These are phyloP conservation scores for Bambusicola thoracicus DNA, from an alignment of 2,113 vertebrate genomes.

Conservation along the genomic window DNA sequence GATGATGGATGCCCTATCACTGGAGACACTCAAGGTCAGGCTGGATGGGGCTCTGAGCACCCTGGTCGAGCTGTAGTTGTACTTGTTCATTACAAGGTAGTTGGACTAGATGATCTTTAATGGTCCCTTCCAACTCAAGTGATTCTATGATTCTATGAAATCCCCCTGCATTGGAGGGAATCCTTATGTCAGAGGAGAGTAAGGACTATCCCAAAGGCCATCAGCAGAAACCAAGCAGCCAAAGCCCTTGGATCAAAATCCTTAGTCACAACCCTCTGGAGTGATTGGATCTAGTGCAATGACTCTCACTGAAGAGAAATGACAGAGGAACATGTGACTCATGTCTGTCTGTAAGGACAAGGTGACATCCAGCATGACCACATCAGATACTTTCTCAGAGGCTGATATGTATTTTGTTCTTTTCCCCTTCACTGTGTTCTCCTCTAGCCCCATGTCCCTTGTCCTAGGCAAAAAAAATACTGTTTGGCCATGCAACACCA, in stretches of 20 bases:
- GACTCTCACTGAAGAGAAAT: neutral
- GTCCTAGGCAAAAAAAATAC: neutral
- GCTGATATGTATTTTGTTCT: rapidly evolving
- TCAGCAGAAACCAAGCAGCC: neutral
- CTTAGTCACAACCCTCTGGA: neutral
- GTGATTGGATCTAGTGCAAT: neutral
- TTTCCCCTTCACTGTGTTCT: neutral
- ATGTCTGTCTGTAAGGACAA: neutral
- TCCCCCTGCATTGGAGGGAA: neutral
- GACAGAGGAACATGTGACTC: neutral
- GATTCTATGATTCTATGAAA: too few relatives aligned
- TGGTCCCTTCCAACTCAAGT: too few relatives aligned
- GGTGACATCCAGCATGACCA: neutral
- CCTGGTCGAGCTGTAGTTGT: too few relatives aligned
- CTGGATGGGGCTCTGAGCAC: too few relatives aligned
- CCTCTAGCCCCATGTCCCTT: neutral
- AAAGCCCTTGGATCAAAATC: neutral
- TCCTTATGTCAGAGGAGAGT: neutral
- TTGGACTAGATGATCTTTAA: too few relatives aligned
- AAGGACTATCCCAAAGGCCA: neutral
- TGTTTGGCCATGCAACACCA: neutral
- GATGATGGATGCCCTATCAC: too few relatives aligned
- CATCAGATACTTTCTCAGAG: rapidly evolving
- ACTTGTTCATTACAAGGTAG: too few relatives aligned
- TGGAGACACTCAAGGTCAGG: too few relatives aligned